phyloP scores from a whole-genome alignment of 2,888 invertebrate genomes.

The Sminthurides aquaticus region DNA sequence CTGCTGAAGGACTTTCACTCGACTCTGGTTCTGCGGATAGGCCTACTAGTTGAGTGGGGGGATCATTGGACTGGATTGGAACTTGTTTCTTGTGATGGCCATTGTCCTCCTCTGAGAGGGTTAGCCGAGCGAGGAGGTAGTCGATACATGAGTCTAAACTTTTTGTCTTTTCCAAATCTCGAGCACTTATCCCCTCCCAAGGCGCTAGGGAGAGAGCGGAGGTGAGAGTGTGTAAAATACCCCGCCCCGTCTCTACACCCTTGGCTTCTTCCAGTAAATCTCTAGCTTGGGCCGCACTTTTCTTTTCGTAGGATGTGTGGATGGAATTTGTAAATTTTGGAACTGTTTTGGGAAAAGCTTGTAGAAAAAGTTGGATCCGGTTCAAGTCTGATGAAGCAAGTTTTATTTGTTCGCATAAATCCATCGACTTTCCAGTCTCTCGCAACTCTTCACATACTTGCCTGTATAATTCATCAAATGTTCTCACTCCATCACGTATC shows the following conservation, averaged over 20 bases:
- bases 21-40: too few species aligned
- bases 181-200: background rate
- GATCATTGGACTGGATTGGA: background rate
- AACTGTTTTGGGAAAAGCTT: conserved; percentile 11
- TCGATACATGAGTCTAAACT: background rate
- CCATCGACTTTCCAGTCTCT: conserved; percentile 19
- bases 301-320: conserved; percentile 14
- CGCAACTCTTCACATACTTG: conserved; percentile 22
- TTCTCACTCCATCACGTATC: conserved; percentile 17
- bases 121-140: background rate
- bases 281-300: conserved; percentile 9
- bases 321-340: conserved; percentile 23
- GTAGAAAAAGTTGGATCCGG: conserved; percentile 24
- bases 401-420: conserved; percentile 25
- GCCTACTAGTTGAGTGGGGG: too few species aligned
- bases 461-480: conserved; percentile 30
- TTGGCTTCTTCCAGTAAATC: conserved; percentile 8
- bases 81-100: too few species aligned
- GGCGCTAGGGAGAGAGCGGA: conserved; percentile 11
- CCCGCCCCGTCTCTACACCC: background rate
- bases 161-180: background rate
- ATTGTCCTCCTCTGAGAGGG: too few species aligned
- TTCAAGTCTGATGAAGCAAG: conserved; percentile 21
- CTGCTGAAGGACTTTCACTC: too few species aligned
- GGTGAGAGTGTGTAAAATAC: background rate